Percentiles rank a stretch among this genome's conserved stretches.
These are phyloP conservation scores for Leptoclinus maculatus DNA, from an alignment of 2,797 vertebrate species.

Conservation along the genomic window DNA sequence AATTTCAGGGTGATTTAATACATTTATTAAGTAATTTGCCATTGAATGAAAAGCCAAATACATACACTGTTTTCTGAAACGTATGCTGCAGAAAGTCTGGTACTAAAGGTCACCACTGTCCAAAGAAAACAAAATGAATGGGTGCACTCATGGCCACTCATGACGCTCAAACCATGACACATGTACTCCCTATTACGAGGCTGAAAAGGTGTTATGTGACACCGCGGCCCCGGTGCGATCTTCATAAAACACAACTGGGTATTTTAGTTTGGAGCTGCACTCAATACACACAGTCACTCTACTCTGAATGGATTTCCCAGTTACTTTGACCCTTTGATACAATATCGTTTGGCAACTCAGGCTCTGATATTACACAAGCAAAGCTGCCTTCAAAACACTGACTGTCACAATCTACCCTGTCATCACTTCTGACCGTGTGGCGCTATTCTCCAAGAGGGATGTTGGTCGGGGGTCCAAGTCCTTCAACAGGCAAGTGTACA, in stretches of 20 bases:
- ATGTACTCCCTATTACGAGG: slow-evolving; percentile 60
- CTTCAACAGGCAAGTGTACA: slow-evolving; percentile 67
- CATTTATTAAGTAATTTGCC: neutral
- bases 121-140: slow-evolving; percentile 50
- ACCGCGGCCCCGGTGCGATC: slow-evolving; percentile 69
- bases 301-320: slow-evolving; percentile 59
- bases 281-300: slow-evolving; percentile 44
- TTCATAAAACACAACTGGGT: slow-evolving; percentile 73
- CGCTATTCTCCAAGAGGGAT: slow-evolving; percentile 22
- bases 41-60: neutral
- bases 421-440: slow-evolving; percentile 60
- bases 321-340: slow-evolving; percentile 78
- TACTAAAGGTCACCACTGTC: slow-evolving; percentile 9
- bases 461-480: slow-evolving; percentile 71
- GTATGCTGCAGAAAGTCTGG: neutral
- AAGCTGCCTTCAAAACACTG: slow-evolving; percentile 67
- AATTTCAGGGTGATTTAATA: neutral
- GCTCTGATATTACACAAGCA: slow-evolving; percentile 72
- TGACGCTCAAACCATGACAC: slow-evolving; percentile 59
- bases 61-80: neutral
- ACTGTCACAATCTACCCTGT: slow-evolving; percentile 58
- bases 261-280: slow-evolving; percentile 61
- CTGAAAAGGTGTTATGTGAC: slow-evolving; percentile 62
- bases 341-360: slow-evolving; percentile 74
- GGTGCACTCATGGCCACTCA: slow-evolving; percentile 44